Conservation (phyloP, 2,797 vertebrate genomes). For the Mycteria americana region DNA sequence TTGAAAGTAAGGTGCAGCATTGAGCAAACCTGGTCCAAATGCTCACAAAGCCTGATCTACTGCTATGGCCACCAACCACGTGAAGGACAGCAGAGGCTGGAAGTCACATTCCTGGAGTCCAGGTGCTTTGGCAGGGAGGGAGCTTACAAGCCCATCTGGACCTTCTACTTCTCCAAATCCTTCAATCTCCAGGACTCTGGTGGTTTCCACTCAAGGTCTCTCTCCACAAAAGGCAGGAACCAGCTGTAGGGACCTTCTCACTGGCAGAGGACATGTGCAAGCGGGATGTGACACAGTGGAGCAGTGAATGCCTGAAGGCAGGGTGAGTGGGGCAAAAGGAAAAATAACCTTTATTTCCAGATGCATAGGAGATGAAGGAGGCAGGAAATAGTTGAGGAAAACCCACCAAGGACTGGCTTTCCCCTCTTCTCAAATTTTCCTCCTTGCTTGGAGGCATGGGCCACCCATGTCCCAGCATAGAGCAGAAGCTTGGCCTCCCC, state of each 20-base stretch:
- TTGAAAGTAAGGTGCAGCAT: background rate
- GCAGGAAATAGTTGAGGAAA: background rate
- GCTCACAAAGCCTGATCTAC: background rate
- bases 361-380: background rate
- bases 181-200: background rate
- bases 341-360: background rate
- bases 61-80: fast-evolving
- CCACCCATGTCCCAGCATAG: background rate
- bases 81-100: background rate
- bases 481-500: background rate
- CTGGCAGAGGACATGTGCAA: fast-evolving
- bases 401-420: background rate
- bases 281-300: fast-evolving
- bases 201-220: too few relatives aligned
- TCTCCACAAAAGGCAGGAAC: background rate
- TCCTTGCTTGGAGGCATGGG: background rate
- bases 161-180: background rate
- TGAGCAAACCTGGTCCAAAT: fast-evolving
- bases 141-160: background rate
- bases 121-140: fast-evolving
- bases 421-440: background rate
- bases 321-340: background rate
- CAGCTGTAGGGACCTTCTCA: background rate
- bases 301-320: background rate
- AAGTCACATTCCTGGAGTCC: background rate